Percentiles rank a stretch among this genome's conserved stretches.
Conservation (phyloP, 2,888 invertebrate species). For the Lepas anatifera region DNA sequence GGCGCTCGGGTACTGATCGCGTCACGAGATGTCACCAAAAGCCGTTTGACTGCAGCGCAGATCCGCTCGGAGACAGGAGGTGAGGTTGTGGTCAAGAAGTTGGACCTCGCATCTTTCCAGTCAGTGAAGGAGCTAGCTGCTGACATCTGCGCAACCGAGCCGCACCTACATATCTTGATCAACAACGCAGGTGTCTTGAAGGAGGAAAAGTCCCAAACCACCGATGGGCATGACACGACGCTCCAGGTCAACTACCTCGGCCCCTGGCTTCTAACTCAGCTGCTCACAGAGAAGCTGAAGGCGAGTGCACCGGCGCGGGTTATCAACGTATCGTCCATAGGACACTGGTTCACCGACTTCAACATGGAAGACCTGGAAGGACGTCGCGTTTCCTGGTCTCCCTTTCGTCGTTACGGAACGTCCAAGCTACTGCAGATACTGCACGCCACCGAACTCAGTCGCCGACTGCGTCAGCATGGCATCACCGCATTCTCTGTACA, state of each 20-base stretch:
- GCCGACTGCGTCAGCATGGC: background rate
- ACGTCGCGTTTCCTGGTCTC: slow-evolving; percentile 25
- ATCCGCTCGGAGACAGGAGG: slow-evolving; percentile 56
- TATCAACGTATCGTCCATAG: slow-evolving; percentile 27
- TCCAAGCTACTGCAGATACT: slow-evolving; percentile 26
- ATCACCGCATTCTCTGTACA: slow-evolving; percentile 20
- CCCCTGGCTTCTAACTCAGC: slow-evolving; percentile 80
- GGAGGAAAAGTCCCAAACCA: slow-evolving; percentile 38
- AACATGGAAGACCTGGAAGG: slow-evolving; percentile 27
- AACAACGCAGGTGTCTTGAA: slow-evolving; percentile 69
- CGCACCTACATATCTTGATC: slow-evolving; percentile 62
- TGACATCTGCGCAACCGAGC: slow-evolving; percentile 59
- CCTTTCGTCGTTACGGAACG: slow-evolving; percentile 24
- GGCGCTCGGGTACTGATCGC: slow-evolving; percentile 69
- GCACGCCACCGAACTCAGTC: slow-evolving; percentile 23
- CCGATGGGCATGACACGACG: slow-evolving; percentile 73
- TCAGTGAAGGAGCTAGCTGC: slow-evolving; percentile 73
- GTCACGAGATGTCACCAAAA: slow-evolving; percentile 55
- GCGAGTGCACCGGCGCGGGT: slow-evolving; percentile 25
- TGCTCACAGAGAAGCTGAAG: slow-evolving; percentile 50
- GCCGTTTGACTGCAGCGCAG: slow-evolving; percentile 45
- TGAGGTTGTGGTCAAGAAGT: slow-evolving; percentile 52
- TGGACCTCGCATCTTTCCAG: slow-evolving; percentile 62
- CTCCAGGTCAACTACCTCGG: slow-evolving; percentile 91
- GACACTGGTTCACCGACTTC: slow-evolving; percentile 26